Evolutionary conservation across 2,113 vertebrate genomes (phyloP), one percentile per base, ranked within the genome.

Genomic region (Leptobrachium ailaonicum): DNA sequence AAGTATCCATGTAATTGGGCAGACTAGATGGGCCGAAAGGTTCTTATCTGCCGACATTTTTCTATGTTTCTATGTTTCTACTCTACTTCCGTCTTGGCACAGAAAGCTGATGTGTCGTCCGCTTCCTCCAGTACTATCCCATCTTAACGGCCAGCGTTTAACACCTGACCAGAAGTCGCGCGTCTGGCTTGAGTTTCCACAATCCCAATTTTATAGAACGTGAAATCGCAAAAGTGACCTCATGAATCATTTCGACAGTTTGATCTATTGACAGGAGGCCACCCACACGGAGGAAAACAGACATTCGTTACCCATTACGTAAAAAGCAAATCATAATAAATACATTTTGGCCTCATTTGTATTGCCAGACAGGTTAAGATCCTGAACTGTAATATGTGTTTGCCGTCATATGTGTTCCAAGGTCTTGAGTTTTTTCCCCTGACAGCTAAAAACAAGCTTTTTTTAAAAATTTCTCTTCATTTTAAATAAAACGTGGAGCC

Each of bases 281-380:
- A 91, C 92, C 88, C 92, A 92, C 78, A 87, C 72, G 84, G 86
- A 73, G 72, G 79, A 84, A 84, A 86, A 85, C 82, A 90, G 77
- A 78, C 76, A 73, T 70, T 77, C 82, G 75, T 84, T 85, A 86
- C 85, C 88, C 83, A 84, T 85, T 87, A 87, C 82, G 83, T 32
- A 60, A 60, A 14, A 71, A 32, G 66, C 82, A 14, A 91, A 89
- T 83, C 85, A 89, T 86, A 85, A 85, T 76, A 89, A 86, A 86
- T 85, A 89, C 83, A 88, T 86, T 86, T 77, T 75, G 75, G 64
- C 54, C 13, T 75, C 73, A 62, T 58, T 81, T 86, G 58, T 60
- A 60, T 60, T 14, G 10, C 56, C 13, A 60, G 76, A 20, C 75
- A 79, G 45, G 79, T 75, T 41, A 73, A 86, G 81, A 82, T 86